Conservation (phyloP, 2,113 vertebrate species). For the Nycticryphes semicollaris region DNA sequence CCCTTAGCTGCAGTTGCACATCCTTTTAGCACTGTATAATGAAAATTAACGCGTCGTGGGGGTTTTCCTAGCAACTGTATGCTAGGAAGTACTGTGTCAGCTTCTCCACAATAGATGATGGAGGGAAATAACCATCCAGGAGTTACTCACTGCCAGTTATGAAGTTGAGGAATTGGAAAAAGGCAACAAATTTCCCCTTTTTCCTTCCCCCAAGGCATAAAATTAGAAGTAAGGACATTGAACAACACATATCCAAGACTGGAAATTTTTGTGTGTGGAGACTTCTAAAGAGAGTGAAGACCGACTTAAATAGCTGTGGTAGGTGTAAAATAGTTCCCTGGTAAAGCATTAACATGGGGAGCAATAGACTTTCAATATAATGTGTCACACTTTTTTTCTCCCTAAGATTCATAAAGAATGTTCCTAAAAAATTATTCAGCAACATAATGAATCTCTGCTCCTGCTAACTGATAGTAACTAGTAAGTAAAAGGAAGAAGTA, state of each 20-base stretch:
- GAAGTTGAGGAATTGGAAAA: slow-evolving; percentile 43
- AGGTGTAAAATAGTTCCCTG: neutral
- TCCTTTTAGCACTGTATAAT: neutral
- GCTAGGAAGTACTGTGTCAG: slow-evolving; percentile 43
- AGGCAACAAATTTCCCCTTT: slow-evolving; percentile 10
- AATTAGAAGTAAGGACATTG: neutral
- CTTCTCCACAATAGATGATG: neutral
- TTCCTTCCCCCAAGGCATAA: neutral
- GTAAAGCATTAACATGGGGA: neutral
- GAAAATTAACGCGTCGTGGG: neutral
- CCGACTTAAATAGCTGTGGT: neutral
- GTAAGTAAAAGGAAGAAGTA: neutral
- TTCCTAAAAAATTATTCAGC: neutral
- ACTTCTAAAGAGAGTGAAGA: neutral
- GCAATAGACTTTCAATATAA: neutral
- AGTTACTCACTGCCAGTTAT: slow-evolving; percentile 17
- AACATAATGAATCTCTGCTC: neutral
- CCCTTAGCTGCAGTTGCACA: neutral
- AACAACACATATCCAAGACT: neutral
- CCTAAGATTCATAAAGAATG: neutral
- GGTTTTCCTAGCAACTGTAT: neutral
- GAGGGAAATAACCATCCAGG: neutral
- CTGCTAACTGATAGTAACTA: neutral
- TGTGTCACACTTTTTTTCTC: neutral
- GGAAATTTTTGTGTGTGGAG: neutral